Base-by-base conservation (phyloP, 2,888 invertebrate species). In the Pollenia amentaria region DNA sequence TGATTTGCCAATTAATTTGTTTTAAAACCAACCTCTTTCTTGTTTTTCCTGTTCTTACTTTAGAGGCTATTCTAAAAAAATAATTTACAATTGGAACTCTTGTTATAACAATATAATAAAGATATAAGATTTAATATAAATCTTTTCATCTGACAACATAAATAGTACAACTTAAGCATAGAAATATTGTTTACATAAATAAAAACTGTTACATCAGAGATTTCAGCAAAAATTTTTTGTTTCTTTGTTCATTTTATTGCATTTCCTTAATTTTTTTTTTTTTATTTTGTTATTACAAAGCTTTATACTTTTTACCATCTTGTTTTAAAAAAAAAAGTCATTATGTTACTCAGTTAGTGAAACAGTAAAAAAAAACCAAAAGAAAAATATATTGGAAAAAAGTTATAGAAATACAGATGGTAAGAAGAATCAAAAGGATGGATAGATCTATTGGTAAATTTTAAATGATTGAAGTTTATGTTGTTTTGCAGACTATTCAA, bases 341-440 rank as follows among this genome's bases (percentile, higher is more conserved):
- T 88, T 88, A 87, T 88, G 88, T 88, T 88, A 88, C 85, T 88
- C 86, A 85, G 86, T 87, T 84, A 85, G 29, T 75, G 82, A 86
- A 77, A 57, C 42, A 51, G 67, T 55, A 75, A 69, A 60, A 75
- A 69, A 60, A 55, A 44, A 4, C 53, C 67, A 42, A 62, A 44
- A 69, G n/a, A 73, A 48, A 73, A 48, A 46, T 44, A 38, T 57
- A 4, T 40, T 21, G 38, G 11, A 60, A 14, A 14, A 57, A 12
- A 2, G 6, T 2, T 64, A 12, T 64, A 6, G n/a, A 12, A 14
- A 29, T 57, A 57, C 29, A 29, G 14, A 29, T 29, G 12, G 18
- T n/a, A 21, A 46, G 21, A 53, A 53, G 42, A 70, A 4, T n/a
- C 6, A 38, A 21, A 40, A 12, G n/a, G 16, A 14, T 44, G 21